Percentiles rank a stretch among this genome's conserved stretches.
These are phyloP conservation scores for Leptopilina boulardi DNA, from an alignment of 1,140 invertebrate genomes.

Conservation along the genomic window DNA sequence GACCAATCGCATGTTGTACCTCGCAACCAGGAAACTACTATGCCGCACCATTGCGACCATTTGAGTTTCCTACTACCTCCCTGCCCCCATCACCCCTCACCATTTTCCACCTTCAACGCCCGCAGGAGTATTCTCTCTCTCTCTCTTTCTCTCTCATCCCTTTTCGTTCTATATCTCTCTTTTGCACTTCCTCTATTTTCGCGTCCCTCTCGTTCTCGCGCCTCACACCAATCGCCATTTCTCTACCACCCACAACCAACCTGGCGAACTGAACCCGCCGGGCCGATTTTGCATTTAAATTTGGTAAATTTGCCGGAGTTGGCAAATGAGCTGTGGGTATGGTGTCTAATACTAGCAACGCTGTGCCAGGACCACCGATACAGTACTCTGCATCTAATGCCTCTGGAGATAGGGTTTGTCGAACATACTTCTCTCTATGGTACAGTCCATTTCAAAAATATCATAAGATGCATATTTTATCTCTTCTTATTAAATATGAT, in stretches of 20 bases:
- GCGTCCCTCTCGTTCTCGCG: constrained; percentile 37
- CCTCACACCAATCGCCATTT: constrained; percentile 39
- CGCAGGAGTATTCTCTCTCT: constrained; percentile 44
- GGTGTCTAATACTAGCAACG: constrained; percentile 65
- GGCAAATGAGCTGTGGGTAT: constrained; percentile 74
- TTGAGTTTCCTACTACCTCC: constrained; percentile 68
- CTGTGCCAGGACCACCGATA: constrained; percentile 57
- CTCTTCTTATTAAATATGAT: too few relatives aligned
- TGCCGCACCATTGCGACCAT: constrained; percentile 69
- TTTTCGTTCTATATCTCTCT: constrained; percentile 35
- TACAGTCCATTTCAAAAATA: constrained; percentile 58
- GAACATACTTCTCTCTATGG: constrained; percentile 24
- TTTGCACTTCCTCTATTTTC: constrained; percentile 41
- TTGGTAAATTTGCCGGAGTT: constrained; percentile 74
- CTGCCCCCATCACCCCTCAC: constrained; percentile 11
- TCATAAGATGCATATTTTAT: too few relatives aligned
- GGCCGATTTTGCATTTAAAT: constrained; percentile 75
- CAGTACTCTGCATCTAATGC: constrained; percentile 63
- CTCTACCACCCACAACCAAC: constrained; percentile 39
- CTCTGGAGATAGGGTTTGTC: constrained; percentile 55
- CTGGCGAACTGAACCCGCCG: constrained; percentile 43
- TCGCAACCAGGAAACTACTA: constrained; percentile 69
- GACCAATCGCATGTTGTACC: constrained; percentile 70
- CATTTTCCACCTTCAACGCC: constrained; percentile 41
- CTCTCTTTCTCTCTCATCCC: constrained; percentile 37